These are phyloP conservation scores for Heliconius melpomene DNA, from an alignment of 1,140 invertebrate genomes.

Conservation along the genomic window DNA sequence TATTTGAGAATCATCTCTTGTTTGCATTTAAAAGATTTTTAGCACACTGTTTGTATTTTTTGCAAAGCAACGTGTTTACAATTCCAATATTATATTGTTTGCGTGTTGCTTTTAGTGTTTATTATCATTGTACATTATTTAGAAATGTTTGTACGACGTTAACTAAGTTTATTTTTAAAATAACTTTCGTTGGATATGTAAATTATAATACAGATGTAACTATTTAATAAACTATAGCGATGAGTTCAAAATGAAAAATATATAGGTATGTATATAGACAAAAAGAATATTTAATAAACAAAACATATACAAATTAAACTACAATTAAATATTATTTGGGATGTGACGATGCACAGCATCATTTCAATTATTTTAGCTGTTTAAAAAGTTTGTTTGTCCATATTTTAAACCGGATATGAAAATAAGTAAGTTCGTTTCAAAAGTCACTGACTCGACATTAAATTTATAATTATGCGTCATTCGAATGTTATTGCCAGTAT, in stretches of 20 bases:
- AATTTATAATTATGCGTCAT: slow-evolving; percentile 61
- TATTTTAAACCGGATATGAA: slow-evolving; percentile 13
- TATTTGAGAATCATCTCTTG: not conserved
- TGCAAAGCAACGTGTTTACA: not conserved
- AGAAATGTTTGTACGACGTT: not conserved
- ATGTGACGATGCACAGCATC: no score
- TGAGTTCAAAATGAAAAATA: not conserved
- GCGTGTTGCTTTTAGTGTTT: not conserved
- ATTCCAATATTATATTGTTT: not conserved
- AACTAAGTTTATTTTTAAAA: not conserved
- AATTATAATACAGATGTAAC: not conserved
- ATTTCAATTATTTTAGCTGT: not conserved
- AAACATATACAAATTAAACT: no score
- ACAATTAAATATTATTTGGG: no score
- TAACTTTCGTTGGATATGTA: not conserved
- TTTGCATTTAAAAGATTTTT: not conserved
- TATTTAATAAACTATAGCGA: not conserved
- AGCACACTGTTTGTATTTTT: not conserved
- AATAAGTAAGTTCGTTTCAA: slow-evolving; percentile 28
- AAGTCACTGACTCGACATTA: slow-evolving; percentile 64
- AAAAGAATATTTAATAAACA: no score
- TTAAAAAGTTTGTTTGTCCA: not conserved
- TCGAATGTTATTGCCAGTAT: slow-evolving; percentile 10
- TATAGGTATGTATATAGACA: no score
- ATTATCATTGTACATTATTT: not conserved